Base-by-base conservation (phyloP, 2,888 invertebrate species). In the Cerceris rybyensis region DNA sequence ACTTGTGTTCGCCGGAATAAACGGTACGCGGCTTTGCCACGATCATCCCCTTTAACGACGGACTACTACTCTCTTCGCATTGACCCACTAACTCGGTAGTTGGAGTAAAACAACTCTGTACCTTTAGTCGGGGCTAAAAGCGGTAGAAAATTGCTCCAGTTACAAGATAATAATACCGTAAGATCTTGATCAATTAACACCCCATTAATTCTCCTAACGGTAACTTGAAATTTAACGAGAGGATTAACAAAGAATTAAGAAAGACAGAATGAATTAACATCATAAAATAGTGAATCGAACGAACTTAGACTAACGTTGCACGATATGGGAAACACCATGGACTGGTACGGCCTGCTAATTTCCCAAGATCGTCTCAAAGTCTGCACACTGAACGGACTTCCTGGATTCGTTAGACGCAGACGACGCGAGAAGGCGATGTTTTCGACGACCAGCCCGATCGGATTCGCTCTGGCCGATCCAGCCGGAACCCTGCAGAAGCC, bases 1-100 rank as follows among this genome's bases (percentile, higher is more conserved):
- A 93, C 96, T 66, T 96, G 96, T 88, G 94, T 96, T 73, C 94
- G 95, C 69, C 94, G 93, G 80, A 95, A 93, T 77, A 93, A 94
- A 91, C 94, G 95, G 95, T 95, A 90, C 11, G 75, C 14, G 49
- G 43, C 28, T 46, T 11, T 55, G 8, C 55, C 28, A 55, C 55
- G 7, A 55, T 55, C 55, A 55, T 52, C 14, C 52, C 7, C 52
- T n/a, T n/a, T 11, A 52, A n/a, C 9, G 14, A 46, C 41, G 16
- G 41, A 11, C 54, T 4, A 54, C n/a, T 4, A 28, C 28, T 28
- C 28, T 28, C 50, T 46, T 5, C 42, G 46, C 50, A 8, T 64
- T 46, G 28, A 11, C 1, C 0, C 6, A 55, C 9, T 54, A 8
- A 59, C 28, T 28, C 28, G 28, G 28, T 28, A 28, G 28, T 28